Evolutionary conservation across 2,113 vertebrate genomes (phyloP).

Genomic region (Lycocorax pyrrhopterus): DNA sequence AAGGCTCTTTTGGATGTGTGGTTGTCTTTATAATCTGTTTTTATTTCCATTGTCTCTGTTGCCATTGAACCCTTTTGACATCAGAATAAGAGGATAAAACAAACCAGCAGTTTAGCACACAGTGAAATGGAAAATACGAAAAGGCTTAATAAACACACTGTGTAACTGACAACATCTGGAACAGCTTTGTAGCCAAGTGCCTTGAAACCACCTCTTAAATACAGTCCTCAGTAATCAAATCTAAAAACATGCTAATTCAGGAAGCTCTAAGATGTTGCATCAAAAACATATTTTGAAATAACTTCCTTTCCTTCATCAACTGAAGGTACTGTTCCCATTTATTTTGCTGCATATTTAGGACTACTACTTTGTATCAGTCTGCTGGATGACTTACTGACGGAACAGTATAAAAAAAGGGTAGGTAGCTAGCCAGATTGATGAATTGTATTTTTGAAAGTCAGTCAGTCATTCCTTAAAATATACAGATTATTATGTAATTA

Average conservation of each 20-base stretch:
- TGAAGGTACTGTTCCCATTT: background rate
- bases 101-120: constrained; percentile 18
- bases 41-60: constrained; percentile 15
- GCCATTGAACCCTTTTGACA: background rate
- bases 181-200: background rate
- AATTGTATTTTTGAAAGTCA: background rate
- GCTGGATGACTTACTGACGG: background rate
- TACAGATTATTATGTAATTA: background rate
- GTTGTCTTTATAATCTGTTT: background rate
- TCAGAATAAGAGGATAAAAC: constrained; percentile 10
- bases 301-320: background rate
- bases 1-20: background rate
- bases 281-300: background rate
- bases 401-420: background rate
- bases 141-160: constrained; percentile 11
- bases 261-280: background rate
- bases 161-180: constrained; percentile 45
- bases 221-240: background rate
- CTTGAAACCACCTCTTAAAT: constrained; percentile 33
- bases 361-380: background rate
- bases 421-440: background rate
- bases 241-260: constrained; percentile 21
- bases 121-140: constrained; percentile 36
- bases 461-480: background rate
- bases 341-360: background rate